Evolutionary conservation across 2,797 vertebrate species (phyloP).

Genomic region (Prunella strophiata): DNA sequence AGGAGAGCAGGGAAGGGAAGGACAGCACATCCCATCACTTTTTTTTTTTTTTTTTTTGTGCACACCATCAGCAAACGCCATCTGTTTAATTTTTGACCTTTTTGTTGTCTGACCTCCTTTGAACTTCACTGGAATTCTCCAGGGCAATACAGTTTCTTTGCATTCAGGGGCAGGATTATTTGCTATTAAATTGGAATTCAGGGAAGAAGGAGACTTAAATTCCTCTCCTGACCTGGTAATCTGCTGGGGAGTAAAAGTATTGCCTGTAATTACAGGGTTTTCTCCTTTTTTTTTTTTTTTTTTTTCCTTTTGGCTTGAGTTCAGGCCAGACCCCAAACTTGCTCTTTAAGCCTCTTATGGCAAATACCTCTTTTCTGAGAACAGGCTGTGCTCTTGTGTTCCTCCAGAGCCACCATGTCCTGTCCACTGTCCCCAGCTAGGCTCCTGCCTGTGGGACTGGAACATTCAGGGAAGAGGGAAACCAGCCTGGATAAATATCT

Average conservation of each 20-base stretch:
- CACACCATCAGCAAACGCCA: neutral
- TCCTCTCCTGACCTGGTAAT: constrained; percentile 54
- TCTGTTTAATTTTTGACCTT: constrained; percentile 45
- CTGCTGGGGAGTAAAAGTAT: constrained; percentile 14
- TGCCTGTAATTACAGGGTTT: constrained; percentile 12
- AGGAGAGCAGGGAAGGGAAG: neutral
- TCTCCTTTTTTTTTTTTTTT: neutral
- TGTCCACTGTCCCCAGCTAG: neutral
- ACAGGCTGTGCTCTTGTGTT: neutral
- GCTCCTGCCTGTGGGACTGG: neutral
- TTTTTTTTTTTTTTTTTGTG: neutral
- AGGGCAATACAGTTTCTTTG: constrained; percentile 23
- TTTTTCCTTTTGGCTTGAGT: neutral
- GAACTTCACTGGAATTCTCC: constrained; percentile 50
- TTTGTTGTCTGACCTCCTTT: constrained; percentile 47
- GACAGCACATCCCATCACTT: neutral
- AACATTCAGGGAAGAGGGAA: neutral
- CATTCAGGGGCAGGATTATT: constrained; percentile 46
- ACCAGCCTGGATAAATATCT: neutral
- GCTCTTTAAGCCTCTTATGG: constrained; percentile 12
- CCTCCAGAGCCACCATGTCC: neutral
- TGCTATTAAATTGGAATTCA: constrained; percentile 50
- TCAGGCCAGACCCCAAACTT: constrained; percentile 24
- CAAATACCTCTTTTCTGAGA: neutral
- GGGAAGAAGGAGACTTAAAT: constrained; percentile 38